Base-by-base conservation (phyloP, 2,888 invertebrate species). In the Lithosia quadra region DNA sequence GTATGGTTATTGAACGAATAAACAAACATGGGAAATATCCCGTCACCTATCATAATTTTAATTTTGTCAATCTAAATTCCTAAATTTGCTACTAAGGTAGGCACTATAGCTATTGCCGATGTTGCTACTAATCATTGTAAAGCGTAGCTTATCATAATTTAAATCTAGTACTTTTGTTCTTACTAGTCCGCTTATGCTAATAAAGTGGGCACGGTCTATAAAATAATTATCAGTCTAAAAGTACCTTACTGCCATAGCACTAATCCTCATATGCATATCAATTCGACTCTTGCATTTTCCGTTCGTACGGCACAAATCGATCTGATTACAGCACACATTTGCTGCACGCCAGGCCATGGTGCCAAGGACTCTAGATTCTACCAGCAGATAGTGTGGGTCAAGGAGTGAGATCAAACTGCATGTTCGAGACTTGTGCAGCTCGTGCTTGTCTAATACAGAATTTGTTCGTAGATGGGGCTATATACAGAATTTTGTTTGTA, bases 311-410 rank as follows among this genome's bases (percentile, higher is more conserved):
- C 43, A 58, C 57, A 55, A 72, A 77, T 80, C 77, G 77, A 79
- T 80, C 72, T 66, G 69, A 76, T 73, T 72, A 72, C 55, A 72
- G 34, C 60, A 64, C 36, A 49, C 34, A 34, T n/a, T 36, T 43
- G 62, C 60, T 57, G 67, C 70, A 68, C 69, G 59, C 66, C 63
- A 55, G 36, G 55, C 63, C 67, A 67, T 74, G 24, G 49, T 61
- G 81, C 76, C 79, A 81, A 80, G 81, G 82, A 74, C 71, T 68
- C 5, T 43, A 56, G 65, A 80, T 82, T 72, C 49, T 49, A 57
- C 59, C 61, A 69, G 73, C 73, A 73, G 33, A 65, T 58, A 65
- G 22, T 24, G 9, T 43, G 24, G 82, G 79, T 79, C 81, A 82
- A 77, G 81, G 82, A 59, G 55, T 13, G 24, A 58, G 65, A 60